phyloP scores from a whole-genome alignment of 37 sponge, comb jelly and placozoan species.

The Spongilla lacustris region DNA sequence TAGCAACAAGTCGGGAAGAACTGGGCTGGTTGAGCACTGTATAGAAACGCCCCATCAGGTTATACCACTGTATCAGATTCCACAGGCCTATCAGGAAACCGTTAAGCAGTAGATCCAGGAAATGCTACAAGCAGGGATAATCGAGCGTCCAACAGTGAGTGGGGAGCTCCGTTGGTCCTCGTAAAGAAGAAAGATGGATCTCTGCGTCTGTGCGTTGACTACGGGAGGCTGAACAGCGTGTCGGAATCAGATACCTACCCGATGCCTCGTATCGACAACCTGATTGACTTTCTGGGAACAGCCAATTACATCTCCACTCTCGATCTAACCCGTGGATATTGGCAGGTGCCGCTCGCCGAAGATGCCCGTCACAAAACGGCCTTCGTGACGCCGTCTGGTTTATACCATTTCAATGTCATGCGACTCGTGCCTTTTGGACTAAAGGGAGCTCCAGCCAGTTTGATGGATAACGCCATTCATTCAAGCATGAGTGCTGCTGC shows the following conservation, averaged over 20 bases:
- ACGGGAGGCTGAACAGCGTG: constrained; percentile 51
- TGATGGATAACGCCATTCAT: too few species aligned
- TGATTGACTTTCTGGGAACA: constrained; percentile 40
- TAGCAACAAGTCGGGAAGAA: constrained; percentile 27
- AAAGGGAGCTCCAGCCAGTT: constrained; percentile 54
- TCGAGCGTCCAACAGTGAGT: constrained; percentile 42
- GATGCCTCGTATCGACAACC: constrained; percentile 59
- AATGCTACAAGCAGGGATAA: constrained; percentile 48
- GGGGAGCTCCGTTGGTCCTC: constrained; percentile 56
- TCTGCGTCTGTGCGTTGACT: constrained; percentile 28
- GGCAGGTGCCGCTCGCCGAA: constrained; percentile 54
- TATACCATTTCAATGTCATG: constrained; percentile 55
- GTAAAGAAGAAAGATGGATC: constrained; percentile 53
- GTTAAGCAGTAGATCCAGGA: constrained; percentile 29
- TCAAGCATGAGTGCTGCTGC: too few species aligned
- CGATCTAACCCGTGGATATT: constrained; percentile 71
- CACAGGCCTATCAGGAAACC: constrained; percentile 20
- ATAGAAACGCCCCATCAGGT: constrained; percentile 16
- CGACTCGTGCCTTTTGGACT: constrained; percentile 80
- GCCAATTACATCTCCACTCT: constrained; percentile 48
- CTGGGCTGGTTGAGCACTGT: constrained; percentile 19
- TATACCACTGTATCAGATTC: constrained; percentile 42
- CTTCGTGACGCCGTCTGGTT: constrained; percentile 55
- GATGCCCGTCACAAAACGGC: constrained; percentile 39
- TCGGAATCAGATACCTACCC: constrained; percentile 71